Evolutionary conservation across 2,797 vertebrate species (phyloP).

Genomic region (Enteromius paludinosus): DNA sequence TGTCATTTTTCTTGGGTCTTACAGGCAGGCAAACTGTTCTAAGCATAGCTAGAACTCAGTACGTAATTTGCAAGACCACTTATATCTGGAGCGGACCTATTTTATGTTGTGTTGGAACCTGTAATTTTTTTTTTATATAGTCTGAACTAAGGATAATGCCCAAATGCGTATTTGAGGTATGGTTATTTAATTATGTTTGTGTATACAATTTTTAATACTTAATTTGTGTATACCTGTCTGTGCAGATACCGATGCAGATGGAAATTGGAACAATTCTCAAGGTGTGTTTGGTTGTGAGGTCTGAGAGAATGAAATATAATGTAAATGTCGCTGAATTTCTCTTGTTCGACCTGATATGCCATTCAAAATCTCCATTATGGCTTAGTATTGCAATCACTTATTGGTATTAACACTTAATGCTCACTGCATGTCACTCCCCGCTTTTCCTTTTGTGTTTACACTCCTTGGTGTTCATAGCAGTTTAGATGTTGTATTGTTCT

Average conservation of each 20-base stretch:
- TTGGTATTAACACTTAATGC: conserved; percentile 29
- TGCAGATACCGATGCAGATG: conserved; percentile 84
- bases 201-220: conserved; percentile 49
- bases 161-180: not conserved
- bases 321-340: conserved; percentile 1
- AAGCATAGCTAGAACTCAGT: not conserved
- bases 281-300: conserved; percentile 67
- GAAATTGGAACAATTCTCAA: conserved; percentile 86
- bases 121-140: not conserved
- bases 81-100: not conserved
- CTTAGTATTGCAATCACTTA: conserved; percentile 13
- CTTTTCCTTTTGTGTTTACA: conserved; percentile 41
- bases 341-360: not conserved
- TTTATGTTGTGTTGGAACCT: not conserved
- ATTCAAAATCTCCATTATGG: conserved; percentile 77
- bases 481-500: conserved; percentile 39
- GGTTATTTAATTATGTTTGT: conserved; percentile 39
- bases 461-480: conserved; percentile 2
- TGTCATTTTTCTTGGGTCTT: not conserved
- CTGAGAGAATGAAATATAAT: not conserved
- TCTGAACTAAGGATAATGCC: not conserved
- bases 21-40: not conserved
- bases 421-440: conserved; percentile 74
- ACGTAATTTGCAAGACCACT: not conserved
- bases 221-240: conserved; percentile 75